Evolutionary conservation across 1,140 invertebrate species (phyloP).

Genomic region (Apis laboriosa): DNA sequence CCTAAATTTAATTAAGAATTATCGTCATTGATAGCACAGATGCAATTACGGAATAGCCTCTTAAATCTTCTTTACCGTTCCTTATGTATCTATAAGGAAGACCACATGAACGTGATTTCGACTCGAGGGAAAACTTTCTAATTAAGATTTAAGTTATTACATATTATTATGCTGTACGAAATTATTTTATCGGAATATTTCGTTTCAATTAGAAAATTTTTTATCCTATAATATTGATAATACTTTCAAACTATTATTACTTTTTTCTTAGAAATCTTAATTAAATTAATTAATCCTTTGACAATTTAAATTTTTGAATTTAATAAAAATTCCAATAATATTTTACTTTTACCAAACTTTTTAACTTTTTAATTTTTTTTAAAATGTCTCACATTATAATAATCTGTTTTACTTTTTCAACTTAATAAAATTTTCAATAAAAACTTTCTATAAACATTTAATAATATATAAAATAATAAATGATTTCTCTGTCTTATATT

Average conservation of each 20-base stretch:
- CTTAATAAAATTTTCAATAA: too few relatives aligned
- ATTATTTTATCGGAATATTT: neutral
- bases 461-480: too few relatives aligned
- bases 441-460: too few relatives aligned
- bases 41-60: neutral
- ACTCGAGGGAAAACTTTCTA: neutral
- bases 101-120: neutral
- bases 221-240: neutral
- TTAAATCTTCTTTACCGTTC: slow-evolving; percentile 3
- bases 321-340: too few relatives aligned
- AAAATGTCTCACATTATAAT: too few relatives aligned
- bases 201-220: neutral
- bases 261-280: neutral
- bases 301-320: too few relatives aligned
- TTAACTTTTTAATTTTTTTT: too few relatives aligned
- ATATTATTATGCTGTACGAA: neutral
- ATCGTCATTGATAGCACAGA: neutral
- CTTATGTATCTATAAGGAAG: too few relatives aligned
- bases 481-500: too few relatives aligned
- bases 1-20: slow-evolving; percentile 12
- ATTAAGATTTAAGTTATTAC: too few relatives aligned
- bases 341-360: too few relatives aligned
- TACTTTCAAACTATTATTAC: neutral
- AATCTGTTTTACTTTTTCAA: too few relatives aligned
- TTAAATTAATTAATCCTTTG: neutral